Evolutionary conservation across 1,140 invertebrate genomes (phyloP).

Genomic region (Anoplophora glabripennis): DNA sequence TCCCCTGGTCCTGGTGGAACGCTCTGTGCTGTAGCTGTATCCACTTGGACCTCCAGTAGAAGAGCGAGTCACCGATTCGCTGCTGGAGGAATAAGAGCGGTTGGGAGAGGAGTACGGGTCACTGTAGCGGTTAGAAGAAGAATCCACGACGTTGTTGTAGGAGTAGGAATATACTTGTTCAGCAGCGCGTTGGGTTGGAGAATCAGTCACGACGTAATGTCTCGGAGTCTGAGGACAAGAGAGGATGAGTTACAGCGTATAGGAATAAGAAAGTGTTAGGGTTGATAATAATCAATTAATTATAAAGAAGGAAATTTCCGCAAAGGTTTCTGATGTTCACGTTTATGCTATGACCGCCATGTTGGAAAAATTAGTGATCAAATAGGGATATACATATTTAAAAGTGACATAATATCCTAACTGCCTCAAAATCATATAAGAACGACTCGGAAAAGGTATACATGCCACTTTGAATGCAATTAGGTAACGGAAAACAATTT

Average conservation of each 20-base stretch:
- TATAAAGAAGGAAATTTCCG: neutral
- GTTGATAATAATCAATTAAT: neutral
- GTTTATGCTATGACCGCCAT: too few relatives aligned
- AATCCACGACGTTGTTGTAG: constrained; percentile 61
- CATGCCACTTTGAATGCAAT: too few relatives aligned
- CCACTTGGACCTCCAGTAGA: constrained; percentile 63
- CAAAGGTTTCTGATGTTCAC: neutral
- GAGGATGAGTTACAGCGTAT: constrained; percentile 11
- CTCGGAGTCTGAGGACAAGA: constrained; percentile 69
- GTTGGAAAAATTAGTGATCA: too few relatives aligned
- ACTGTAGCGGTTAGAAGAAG: constrained; percentile 51
- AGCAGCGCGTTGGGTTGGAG: constrained; percentile 65
- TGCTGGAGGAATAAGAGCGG: constrained; percentile 60
- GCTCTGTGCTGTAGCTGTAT: constrained; percentile 71
- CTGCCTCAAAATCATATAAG: too few relatives aligned
- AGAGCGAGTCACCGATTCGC: constrained; percentile 62
- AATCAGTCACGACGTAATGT: constrained; percentile 78
- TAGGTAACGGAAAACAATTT: too few relatives aligned
- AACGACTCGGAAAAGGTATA: too few relatives aligned
- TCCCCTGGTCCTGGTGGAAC: constrained; percentile 61
- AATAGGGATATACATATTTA: too few relatives aligned
- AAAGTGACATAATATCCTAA: too few relatives aligned
- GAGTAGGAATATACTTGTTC: constrained; percentile 81
- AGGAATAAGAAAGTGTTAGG: constrained; percentile 1
- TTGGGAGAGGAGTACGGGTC: constrained; percentile 58